Evolutionary conservation across 2,888 invertebrate genomes (phyloP).

Genomic region (Pseudococcus longispinus): DNA sequence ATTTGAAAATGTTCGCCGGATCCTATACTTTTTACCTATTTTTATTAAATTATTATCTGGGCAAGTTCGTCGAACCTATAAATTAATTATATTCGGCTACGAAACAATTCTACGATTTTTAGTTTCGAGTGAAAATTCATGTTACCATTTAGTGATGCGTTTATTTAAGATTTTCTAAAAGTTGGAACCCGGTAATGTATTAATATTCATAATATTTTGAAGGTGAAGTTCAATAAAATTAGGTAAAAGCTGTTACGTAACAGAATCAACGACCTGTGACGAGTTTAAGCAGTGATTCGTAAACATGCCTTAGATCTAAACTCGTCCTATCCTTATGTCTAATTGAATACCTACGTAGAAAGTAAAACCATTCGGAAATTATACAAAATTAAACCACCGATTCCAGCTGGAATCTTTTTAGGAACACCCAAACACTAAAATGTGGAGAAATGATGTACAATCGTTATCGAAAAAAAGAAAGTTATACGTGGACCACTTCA

Average conservation of each 20-base stretch:
- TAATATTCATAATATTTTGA: not conserved
- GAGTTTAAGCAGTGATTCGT: not conserved
- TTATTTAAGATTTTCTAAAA: not conserved
- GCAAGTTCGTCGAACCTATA: too few relatives aligned
- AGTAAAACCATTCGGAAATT: not conserved
- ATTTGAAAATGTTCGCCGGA: too few relatives aligned
- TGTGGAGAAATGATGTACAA: constrained; percentile 17
- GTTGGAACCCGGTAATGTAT: not conserved
- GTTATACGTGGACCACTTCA: constrained; percentile 42
- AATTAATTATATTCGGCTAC: not conserved
- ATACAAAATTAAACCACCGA: not conserved
- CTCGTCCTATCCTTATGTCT: not conserved
- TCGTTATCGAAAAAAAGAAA: constrained; percentile 44
- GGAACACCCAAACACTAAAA: constrained; percentile 16
- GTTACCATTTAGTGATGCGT: not conserved
- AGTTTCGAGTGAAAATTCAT: not conserved
- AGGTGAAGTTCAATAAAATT: constrained; percentile 38
- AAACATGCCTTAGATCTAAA: not conserved
- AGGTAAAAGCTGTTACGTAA: constrained; percentile 17
- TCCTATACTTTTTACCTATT: too few relatives aligned
- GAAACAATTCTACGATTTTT: not conserved
- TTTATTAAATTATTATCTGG: too few relatives aligned
- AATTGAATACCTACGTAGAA: not conserved
- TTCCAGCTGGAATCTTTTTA: not conserved
- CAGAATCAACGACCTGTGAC: constrained; percentile 15